Percentiles rank a stretch among this genome's conserved stretches.
These are phyloP conservation scores for Nyctalus aviator DNA, from an alignment of 2,797 vertebrate genomes.

Conservation along the genomic window DNA sequence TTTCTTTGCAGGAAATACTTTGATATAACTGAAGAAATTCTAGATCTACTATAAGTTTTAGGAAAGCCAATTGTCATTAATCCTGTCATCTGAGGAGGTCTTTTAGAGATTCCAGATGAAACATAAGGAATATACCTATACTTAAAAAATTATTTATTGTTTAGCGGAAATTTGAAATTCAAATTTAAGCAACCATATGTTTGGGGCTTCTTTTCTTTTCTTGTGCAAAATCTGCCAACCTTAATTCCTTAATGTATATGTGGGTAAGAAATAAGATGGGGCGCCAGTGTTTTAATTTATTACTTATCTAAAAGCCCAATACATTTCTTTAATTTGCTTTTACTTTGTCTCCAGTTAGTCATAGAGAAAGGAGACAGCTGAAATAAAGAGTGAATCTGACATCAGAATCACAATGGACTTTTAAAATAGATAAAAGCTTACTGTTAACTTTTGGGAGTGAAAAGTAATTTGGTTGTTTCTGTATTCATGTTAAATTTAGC, in stretches of 20 bases:
- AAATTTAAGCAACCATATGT: neutral
- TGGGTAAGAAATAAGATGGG: neutral
- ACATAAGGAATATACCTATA: neutral
- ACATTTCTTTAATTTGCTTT: neutral
- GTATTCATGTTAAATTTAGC: neutral
- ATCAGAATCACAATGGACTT: neutral
- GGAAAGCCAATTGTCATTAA: neutral
- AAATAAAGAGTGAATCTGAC: neutral
- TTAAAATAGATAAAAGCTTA: neutral
- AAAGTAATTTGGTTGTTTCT: conserved; percentile 11
- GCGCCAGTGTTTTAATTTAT: neutral
- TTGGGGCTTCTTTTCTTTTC: neutral
- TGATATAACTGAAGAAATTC: neutral
- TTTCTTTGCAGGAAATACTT: conserved; percentile 27
- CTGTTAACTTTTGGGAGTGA: neutral
- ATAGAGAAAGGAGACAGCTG: neutral
- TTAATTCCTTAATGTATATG: neutral
- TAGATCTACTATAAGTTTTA: conserved; percentile 4
- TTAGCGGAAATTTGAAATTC: conserved; percentile 53
- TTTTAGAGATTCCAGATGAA: conserved; percentile 1
- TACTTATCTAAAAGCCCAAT: neutral
- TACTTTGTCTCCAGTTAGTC: neutral
- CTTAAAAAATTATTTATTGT: neutral
- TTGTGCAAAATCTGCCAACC: neutral
- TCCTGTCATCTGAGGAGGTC: neutral